phyloP scores from a whole-genome alignment of 1,140 invertebrate species.

The Caenorhabditis elegans region WBcel235 BX284606.5:1108501-1109000 shows the following conservation, averaged over 20 bases:
- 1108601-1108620: background rate
- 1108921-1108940: background rate
- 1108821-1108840: background rate
- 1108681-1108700: background rate
- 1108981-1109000: background rate
- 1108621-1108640: background rate
- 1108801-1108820: background rate
- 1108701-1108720: background rate
- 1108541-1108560: background rate
- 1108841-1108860: slow-evolving; percentile 18
- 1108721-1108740: background rate
- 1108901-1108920: background rate
- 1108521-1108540: too few relatives aligned
- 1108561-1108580: background rate
- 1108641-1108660: too few relatives aligned
- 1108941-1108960: background rate
- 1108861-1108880: background rate
- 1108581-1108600: background rate
- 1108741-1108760: too few relatives aligned
- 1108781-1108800: background rate
- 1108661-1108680: too few relatives aligned
- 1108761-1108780: too few relatives aligned
- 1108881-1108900: background rate
- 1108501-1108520: too few relatives aligned
- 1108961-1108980: background rate